Conservation (phyloP, 2,888 invertebrate genomes). For the Tiliacea aurago region DNA sequence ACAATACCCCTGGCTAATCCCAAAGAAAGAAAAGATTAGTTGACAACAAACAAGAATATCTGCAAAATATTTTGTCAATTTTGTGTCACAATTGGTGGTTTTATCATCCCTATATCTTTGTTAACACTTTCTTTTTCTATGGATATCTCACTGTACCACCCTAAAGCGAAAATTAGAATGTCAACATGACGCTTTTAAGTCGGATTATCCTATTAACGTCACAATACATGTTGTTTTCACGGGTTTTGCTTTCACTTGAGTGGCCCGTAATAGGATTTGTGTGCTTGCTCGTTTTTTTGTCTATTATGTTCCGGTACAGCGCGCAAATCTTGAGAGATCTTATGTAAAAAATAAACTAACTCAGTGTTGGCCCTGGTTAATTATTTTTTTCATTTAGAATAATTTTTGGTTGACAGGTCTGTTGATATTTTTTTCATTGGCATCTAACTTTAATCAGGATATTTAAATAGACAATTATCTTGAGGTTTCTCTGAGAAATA, state of each 20-base stretch:
- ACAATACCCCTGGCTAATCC: conserved; percentile 73
- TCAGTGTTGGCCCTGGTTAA: background rate
- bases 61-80: conserved; percentile 88
- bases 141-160: conserved; percentile 61
- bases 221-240: conserved; percentile 76
- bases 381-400: background rate
- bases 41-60: conserved; percentile 77
- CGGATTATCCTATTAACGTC: conserved; percentile 74
- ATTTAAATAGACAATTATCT: too few relatives aligned
- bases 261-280: conserved; percentile 50
- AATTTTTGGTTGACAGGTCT: background rate
- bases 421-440: background rate
- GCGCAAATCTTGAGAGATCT: conserved; percentile 34
- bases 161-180: conserved; percentile 79
- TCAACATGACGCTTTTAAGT: conserved; percentile 82
- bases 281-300: conserved; percentile 38
- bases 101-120: conserved; percentile 73
- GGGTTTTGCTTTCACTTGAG: conserved; percentile 73
- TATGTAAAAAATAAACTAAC: conserved; percentile 26
- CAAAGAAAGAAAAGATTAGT: conserved; percentile 74
- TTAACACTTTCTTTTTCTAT: conserved; percentile 81
- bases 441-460: background rate
- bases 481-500: background rate
- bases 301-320: conserved; percentile 26
- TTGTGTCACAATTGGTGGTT: conserved; percentile 86